These are phyloP conservation scores for Plagodis dolabraria DNA, from an alignment of 2,888 invertebrate species.

Conservation along the genomic window DNA sequence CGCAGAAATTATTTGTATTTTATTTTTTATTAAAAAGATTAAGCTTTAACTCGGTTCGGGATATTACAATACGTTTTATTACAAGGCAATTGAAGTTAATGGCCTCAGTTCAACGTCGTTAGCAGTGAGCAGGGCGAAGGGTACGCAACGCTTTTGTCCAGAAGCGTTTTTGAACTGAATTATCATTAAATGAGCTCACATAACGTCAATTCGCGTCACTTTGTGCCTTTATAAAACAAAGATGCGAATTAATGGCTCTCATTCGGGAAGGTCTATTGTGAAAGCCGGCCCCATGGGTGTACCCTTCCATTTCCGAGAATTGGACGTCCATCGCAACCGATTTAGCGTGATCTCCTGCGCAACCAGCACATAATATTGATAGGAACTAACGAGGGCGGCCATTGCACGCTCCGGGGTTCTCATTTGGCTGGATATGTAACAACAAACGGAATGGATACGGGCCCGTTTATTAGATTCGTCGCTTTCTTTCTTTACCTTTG, in stretches of 20 bases:
- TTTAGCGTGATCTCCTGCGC: slow-evolving; percentile 58
- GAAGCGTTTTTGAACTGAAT: slow-evolving; percentile 61
- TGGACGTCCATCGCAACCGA: slow-evolving; percentile 73
- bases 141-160: slow-evolving; percentile 38
- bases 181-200: slow-evolving; percentile 73
- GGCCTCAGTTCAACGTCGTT: slow-evolving; percentile 34
- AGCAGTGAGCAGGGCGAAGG: slow-evolving; percentile 28
- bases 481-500: slow-evolving; percentile 81
- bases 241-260: slow-evolving; percentile 82
- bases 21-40: slow-evolving; percentile 34
- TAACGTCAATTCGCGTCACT: slow-evolving; percentile 78
- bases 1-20: slow-evolving; percentile 27
- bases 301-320: slow-evolving; percentile 81
- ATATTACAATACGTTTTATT: slow-evolving; percentile 41
- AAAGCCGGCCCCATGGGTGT: slow-evolving; percentile 74
- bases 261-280: slow-evolving; percentile 80
- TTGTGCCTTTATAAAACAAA: slow-evolving; percentile 80
- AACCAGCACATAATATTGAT: slow-evolving; percentile 61
- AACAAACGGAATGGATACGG: slow-evolving; percentile 79
- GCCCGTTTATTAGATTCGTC: slow-evolving; percentile 80
- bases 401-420: slow-evolving; percentile 57
- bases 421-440: slow-evolving; percentile 63
- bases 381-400: slow-evolving; percentile 54
- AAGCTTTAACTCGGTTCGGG: slow-evolving; percentile 30
- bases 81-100: slow-evolving; percentile 37